Evolutionary conservation across 2,797 vertebrate genomes (phyloP).

Genomic region (Caiman crocodilus): DNA sequence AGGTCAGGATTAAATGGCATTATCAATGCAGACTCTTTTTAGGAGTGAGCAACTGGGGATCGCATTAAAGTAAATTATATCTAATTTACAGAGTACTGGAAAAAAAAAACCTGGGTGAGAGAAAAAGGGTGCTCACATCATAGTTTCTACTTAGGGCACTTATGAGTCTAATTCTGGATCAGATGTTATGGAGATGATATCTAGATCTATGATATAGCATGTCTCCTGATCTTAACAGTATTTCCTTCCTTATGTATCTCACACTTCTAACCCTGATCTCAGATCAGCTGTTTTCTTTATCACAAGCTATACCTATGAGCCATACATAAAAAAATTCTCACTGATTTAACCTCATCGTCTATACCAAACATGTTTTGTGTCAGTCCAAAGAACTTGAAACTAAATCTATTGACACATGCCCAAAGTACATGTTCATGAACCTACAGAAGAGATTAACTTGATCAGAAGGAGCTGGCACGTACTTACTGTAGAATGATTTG

Average conservation of each 20-base stretch:
- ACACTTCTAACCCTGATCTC: background rate
- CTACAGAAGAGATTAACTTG: background rate
- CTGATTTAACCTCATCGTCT: background rate
- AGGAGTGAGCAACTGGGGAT: no score
- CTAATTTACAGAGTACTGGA: no score
- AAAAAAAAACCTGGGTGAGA: no score
- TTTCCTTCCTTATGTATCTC: background rate
- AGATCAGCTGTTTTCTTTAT: background rate
- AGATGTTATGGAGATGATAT: background rate
- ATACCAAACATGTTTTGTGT: background rate
- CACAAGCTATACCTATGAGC: background rate
- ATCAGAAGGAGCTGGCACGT: no score
- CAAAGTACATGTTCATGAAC: background rate
- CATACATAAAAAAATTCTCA: background rate
- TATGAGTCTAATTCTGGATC: background rate
- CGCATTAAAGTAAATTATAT: no score
- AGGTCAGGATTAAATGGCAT: background rate
- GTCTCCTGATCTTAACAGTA: background rate
- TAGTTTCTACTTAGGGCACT: no score
- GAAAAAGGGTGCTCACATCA: no score
- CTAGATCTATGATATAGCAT: background rate
- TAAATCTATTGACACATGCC: background rate
- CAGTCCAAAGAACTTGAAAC: background rate
- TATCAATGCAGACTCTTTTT: background rate
- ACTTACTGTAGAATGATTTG: no score